These are phyloP conservation scores for Crematogaster levior DNA, from an alignment of 2,888 invertebrate species.

Conservation along the genomic window DNA sequence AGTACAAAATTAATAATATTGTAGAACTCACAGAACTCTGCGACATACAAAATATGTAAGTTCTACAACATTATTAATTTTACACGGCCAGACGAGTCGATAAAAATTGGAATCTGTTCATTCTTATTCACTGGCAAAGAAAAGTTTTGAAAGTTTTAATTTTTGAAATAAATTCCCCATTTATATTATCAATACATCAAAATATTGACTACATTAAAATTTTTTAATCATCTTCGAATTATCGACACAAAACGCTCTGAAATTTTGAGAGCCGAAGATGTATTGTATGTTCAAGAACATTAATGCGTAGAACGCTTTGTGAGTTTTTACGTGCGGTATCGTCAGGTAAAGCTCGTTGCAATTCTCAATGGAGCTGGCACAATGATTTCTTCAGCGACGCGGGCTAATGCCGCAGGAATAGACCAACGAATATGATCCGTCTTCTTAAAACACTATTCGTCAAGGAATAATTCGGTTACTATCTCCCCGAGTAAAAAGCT, in stretches of 20 bases:
- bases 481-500: slow-evolving; percentile 22
- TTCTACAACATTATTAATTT: too few species aligned
- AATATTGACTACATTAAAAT: neutral
- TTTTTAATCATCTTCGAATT: neutral
- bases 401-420: slow-evolving; percentile 1
- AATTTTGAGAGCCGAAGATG: neutral
- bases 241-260: neutral
- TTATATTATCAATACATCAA: neutral
- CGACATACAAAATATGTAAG: too few species aligned
- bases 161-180: neutral
- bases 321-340: neutral
- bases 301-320: neutral
- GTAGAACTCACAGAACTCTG: too few species aligned
- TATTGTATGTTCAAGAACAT: neutral
- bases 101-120: too few species aligned
- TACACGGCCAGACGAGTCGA: too few species aligned
- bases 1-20: too few species aligned
- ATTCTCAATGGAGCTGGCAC: neutral
- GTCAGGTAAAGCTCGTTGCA: neutral
- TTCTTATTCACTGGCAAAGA: too few species aligned
- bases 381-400: neutral
- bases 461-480: slow-evolving; percentile 33
- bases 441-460: slow-evolving; percentile 33
- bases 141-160: too few species aligned
- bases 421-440: slow-evolving; percentile 27